A percentile compares a stretch with the other conserved stretches of the same genome.
phyloP scores from a whole-genome alignment of 2,113 vertebrate genomes.

The Pedetes capensis region DNA sequence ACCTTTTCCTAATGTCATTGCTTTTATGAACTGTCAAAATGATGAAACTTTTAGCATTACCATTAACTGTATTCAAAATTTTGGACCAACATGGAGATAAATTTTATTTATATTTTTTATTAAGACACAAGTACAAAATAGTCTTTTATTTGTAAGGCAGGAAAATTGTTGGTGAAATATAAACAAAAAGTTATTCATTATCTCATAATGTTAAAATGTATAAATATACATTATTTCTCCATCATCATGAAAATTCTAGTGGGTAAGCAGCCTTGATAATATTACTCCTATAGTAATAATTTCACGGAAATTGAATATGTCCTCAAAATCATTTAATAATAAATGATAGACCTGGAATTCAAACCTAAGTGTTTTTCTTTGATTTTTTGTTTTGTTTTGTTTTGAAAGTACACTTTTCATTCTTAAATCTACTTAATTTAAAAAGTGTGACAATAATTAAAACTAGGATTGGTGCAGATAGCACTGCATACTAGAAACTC shows the following conservation, averaged over 20 bases:
- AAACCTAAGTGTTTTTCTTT: neutral
- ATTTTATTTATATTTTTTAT: neutral
- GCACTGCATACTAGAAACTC: neutral
- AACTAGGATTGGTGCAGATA: neutral
- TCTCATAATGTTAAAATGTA: neutral
- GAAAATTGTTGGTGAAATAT: neutral
- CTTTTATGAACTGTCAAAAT: neutral
- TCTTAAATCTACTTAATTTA: neutral
- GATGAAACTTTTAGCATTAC: neutral
- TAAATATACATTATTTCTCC: neutral
- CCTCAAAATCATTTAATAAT: neutral
- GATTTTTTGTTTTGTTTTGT: neutral
- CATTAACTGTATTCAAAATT: neutral
- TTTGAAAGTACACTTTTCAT: neutral
- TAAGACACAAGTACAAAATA: neutral
- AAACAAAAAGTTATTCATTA: constrained; percentile 7
- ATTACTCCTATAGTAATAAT: neutral
- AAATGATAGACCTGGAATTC: neutral
- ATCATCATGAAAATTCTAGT: neutral
- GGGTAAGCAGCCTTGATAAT: neutral
- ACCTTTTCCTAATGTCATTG: neutral
- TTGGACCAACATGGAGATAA: neutral
- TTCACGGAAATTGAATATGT: neutral
- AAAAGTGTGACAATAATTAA: neutral
- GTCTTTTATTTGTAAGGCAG: neutral